Percentiles rank a stretch among this genome's conserved stretches.
Conservation (phyloP, 2,797 vertebrate species). For the Pseudochaenichthys georgianus region DNA sequence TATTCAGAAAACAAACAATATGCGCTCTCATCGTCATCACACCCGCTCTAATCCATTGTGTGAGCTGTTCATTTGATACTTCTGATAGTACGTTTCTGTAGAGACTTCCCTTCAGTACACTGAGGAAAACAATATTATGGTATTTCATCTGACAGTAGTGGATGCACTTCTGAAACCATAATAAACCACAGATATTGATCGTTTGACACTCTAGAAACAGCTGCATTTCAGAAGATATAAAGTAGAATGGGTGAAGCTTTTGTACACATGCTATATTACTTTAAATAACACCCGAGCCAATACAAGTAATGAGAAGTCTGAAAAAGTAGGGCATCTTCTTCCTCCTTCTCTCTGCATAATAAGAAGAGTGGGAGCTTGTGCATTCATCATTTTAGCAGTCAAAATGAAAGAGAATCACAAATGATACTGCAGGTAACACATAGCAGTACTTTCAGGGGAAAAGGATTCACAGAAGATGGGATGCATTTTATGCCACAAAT, state of each 20-base stretch:
- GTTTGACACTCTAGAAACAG: slow-evolving; percentile 5
- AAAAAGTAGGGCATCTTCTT: slow-evolving; percentile 51
- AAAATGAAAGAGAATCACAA: background rate
- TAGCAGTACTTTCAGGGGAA: background rate
- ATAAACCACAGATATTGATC: slow-evolving; percentile 1
- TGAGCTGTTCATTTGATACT: background rate
- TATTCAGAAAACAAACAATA: background rate
- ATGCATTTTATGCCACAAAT: background rate
- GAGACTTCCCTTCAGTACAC: slow-evolving; percentile 4
- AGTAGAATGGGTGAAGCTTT: slow-evolving; percentile 33
- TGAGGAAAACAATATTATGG: slow-evolving; percentile 1
- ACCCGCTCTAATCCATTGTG: slow-evolving; percentile 3
- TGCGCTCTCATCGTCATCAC: background rate
- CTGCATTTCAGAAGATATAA: slow-evolving; percentile 24
- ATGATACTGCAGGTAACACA: slow-evolving; percentile 20
- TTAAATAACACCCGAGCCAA: slow-evolving; percentile 50
- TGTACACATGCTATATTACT: slow-evolving; percentile 27
- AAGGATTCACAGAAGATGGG: slow-evolving; percentile 7
- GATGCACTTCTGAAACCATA: slow-evolving; percentile 11
- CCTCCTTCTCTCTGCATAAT: slow-evolving; percentile 10
- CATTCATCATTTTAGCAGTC: slow-evolving; percentile 7
- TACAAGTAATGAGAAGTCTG: slow-evolving; percentile 50
- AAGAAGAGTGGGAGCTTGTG: slow-evolving; percentile 23
- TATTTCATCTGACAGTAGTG: slow-evolving; percentile 13
- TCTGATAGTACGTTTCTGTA: slow-evolving; percentile 2